These are phyloP conservation scores for Calcarius lapponicus DNA, from an alignment of 2,797 vertebrate genomes.

Conservation along the genomic window DNA sequence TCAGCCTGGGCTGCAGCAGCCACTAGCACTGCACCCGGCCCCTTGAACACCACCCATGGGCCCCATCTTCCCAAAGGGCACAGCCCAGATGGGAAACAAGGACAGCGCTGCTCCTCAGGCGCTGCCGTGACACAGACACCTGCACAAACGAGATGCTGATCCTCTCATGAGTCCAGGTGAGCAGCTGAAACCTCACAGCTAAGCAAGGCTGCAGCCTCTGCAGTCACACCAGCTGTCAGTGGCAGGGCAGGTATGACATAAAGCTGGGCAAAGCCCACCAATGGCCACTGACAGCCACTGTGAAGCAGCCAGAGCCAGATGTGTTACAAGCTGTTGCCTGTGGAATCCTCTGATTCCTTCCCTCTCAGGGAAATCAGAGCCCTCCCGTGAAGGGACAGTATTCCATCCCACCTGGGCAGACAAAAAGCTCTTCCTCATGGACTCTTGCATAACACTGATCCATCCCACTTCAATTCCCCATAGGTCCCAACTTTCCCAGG, in stretches of 20 bases:
- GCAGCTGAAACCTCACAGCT: background rate
- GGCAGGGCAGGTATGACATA: background rate
- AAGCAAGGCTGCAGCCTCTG: background rate
- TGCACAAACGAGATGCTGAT: background rate
- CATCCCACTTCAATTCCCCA: no score
- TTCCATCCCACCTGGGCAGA: no score
- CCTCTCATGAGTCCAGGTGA: fast-evolving
- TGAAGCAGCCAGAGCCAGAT: background rate
- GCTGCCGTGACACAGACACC: fast-evolving
- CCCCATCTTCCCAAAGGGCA: background rate
- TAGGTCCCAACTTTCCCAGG: no score
- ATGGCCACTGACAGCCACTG: background rate
- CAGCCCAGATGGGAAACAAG: background rate
- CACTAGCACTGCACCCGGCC: fast-evolving
- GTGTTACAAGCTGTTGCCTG: no score
- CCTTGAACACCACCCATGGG: background rate
- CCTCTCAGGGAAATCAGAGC: no score
- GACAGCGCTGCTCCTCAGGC: background rate
- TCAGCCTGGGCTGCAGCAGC: background rate
- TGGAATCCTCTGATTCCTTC: no score
- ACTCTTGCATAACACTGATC: no score
- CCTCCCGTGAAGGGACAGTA: no score
- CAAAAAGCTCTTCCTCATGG: no score
- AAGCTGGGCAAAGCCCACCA: background rate
- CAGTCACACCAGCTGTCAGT: background rate